Evolutionary conservation across 2,888 invertebrate genomes (phyloP).

Genomic region (Dasysyrphus tricinctus): DNA sequence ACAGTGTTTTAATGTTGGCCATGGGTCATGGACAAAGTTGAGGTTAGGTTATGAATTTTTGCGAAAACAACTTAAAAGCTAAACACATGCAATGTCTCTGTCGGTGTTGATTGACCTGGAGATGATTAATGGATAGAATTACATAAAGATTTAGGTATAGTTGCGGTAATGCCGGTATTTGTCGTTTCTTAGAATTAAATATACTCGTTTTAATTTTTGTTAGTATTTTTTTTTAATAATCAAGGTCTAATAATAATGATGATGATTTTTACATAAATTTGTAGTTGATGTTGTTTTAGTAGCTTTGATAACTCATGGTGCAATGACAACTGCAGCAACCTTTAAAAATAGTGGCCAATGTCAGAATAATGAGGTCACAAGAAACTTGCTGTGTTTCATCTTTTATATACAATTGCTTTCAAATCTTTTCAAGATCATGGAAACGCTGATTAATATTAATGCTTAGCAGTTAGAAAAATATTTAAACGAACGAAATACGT

Average conservation of each 20-base stretch:
- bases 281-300: not conserved
- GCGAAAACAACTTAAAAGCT: not conserved
- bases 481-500: too few relatives aligned
- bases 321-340: not conserved
- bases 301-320: not conserved
- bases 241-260: not conserved
- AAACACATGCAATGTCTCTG: not conserved
- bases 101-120: not conserved
- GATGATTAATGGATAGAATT: conserved; percentile 20
- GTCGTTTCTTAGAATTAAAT: not conserved
- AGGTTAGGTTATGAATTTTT: conserved; percentile 49
- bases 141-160: not conserved
- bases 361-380: not conserved
- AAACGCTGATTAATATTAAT: too few relatives aligned
- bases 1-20: conserved; percentile 49
- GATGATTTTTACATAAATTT: not conserved
- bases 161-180: not conserved
- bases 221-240: not conserved
- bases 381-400: not conserved
- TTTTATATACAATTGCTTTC: not conserved
- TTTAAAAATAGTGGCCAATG: conserved; percentile 10
- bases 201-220: conserved; percentile 12
- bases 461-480: too few relatives aligned
- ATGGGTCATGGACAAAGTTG: conserved; percentile 71
- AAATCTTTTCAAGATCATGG: too few relatives aligned